These are phyloP conservation scores for Anoplius nigerrimus DNA, from an alignment of 2,888 invertebrate species.

Conservation along the genomic window DNA sequence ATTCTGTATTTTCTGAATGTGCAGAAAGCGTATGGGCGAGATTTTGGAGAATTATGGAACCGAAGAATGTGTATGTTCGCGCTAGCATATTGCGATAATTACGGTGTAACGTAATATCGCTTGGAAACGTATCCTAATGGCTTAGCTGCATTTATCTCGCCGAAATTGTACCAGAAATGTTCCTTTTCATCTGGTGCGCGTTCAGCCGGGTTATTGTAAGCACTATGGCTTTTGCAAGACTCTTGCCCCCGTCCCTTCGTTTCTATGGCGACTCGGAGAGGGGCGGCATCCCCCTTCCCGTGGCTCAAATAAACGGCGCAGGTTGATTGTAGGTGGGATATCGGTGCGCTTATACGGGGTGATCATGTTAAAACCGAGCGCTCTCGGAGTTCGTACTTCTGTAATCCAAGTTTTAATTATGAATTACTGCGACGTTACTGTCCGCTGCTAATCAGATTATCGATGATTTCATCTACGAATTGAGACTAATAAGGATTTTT, in stretches of 20 bases:
- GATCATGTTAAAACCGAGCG: constrained; percentile 15
- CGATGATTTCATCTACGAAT: too few species aligned
- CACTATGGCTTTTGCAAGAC: constrained; percentile 51
- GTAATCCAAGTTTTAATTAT: too few species aligned
- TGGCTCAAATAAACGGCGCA: constrained; percentile 40
- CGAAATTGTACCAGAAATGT: background rate
- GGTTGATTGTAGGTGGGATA: constrained; percentile 46
- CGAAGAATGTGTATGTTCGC: too few species aligned
- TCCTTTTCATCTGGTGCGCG: constrained; percentile 6
- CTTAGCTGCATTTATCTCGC: constrained; percentile 1
- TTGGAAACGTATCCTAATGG: background rate
- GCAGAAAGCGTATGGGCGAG: too few species aligned
- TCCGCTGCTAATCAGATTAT: too few species aligned
- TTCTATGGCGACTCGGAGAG: constrained; percentile 56
- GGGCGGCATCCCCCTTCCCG: constrained; percentile 46
- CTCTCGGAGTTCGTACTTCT: too few species aligned
- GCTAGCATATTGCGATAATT: too few species aligned
- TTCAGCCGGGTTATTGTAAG: constrained; percentile 51
- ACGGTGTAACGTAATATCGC: too few species aligned
- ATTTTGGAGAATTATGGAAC: too few species aligned
- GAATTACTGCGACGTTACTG: too few species aligned
- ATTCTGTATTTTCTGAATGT: too few species aligned
- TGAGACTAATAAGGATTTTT: too few species aligned
- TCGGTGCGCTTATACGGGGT: constrained; percentile 20
- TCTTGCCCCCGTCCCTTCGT: constrained; percentile 46